Percentiles rank a stretch among this genome's conserved stretches.
Evolutionary conservation across 2,113 vertebrate genomes (phyloP).

Genomic region (Smithornis capensis): DNA sequence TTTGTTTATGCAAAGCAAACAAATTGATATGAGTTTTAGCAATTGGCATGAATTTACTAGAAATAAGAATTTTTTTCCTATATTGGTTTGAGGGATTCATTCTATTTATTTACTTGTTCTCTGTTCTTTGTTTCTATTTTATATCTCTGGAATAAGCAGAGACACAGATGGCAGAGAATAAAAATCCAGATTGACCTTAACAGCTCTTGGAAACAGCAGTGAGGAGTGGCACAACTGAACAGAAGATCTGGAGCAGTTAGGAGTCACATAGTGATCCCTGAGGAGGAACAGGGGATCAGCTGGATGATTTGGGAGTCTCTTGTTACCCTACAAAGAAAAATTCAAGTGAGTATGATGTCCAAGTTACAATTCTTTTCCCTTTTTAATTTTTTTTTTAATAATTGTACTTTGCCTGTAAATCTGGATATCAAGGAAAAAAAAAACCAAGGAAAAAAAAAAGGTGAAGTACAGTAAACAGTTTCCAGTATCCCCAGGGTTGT

Average conservation of each 20-base stretch:
- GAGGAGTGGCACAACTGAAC: neutral
- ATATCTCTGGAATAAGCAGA: neutral
- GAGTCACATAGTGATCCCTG: neutral
- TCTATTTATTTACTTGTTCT: neutral
- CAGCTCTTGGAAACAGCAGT: neutral
- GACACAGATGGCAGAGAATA: neutral
- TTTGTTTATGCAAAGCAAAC: constrained; percentile 40
- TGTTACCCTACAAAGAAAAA: neutral
- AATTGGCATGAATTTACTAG: constrained; percentile 11
- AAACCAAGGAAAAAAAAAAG: neutral
- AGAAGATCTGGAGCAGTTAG: neutral
- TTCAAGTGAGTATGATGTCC: neutral
- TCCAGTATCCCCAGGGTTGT: neutral
- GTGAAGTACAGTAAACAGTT: neutral
- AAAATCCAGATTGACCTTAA: neutral
- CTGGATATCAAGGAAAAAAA: neutral
- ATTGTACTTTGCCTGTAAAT: neutral
- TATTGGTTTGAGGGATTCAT: neutral
- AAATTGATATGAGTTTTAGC: constrained; percentile 7
- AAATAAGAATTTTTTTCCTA: neutral
- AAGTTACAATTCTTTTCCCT: accelerated
- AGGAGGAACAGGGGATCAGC: neutral
- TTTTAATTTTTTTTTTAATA: neutral
- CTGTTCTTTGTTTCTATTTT: neutral
- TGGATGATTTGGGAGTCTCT: neutral